These are phyloP conservation scores for Choloepus hoffmanni DNA, from an alignment of 2,113 vertebrate species.

Conservation along the genomic window DNA sequence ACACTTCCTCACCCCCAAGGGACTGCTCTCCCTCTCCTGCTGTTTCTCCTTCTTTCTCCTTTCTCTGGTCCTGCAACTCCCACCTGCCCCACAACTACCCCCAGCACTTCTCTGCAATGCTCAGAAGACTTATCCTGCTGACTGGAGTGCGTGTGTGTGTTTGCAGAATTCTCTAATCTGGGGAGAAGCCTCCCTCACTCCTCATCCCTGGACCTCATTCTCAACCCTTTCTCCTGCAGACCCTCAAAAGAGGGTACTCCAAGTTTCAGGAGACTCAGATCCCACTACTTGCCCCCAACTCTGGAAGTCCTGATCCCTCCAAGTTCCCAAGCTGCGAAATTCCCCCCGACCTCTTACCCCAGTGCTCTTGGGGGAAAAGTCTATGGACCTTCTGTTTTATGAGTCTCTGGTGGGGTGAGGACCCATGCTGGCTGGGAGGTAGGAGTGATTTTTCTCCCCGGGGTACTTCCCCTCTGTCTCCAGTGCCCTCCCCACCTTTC, in stretches of 20 bases:
- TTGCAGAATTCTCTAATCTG: slow-evolving; percentile 22
- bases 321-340: slow-evolving; percentile 63
- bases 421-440: slow-evolving; percentile 42
- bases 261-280: slow-evolving; percentile 75
- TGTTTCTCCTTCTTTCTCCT: slow-evolving; percentile 35
- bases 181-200: background rate
- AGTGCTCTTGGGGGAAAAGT: slow-evolving; percentile 49
- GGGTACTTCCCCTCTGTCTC: slow-evolving; percentile 32
- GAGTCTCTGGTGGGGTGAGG: slow-evolving; percentile 25
- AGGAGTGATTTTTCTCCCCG: slow-evolving; percentile 51
- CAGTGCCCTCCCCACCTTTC: background rate
- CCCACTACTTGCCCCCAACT: slow-evolving; percentile 66
- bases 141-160: background rate
- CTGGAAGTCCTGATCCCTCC: slow-evolving; percentile 64
- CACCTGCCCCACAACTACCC: slow-evolving; percentile 52
- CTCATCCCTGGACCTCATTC: slow-evolving; percentile 8
- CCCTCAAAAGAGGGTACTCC: slow-evolving; percentile 65
- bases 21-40: slow-evolving; percentile 53
- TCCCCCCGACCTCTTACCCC: slow-evolving; percentile 36
- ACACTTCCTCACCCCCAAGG: slow-evolving; percentile 73
- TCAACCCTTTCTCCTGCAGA: slow-evolving; percentile 52
- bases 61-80: slow-evolving; percentile 48
- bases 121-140: slow-evolving; percentile 40
- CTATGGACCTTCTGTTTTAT: slow-evolving; percentile 19
- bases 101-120: slow-evolving; percentile 39